Evolutionary conservation across 2,888 invertebrate species (phyloP).

Genomic region (Choristoneura rosaceana): DNA sequence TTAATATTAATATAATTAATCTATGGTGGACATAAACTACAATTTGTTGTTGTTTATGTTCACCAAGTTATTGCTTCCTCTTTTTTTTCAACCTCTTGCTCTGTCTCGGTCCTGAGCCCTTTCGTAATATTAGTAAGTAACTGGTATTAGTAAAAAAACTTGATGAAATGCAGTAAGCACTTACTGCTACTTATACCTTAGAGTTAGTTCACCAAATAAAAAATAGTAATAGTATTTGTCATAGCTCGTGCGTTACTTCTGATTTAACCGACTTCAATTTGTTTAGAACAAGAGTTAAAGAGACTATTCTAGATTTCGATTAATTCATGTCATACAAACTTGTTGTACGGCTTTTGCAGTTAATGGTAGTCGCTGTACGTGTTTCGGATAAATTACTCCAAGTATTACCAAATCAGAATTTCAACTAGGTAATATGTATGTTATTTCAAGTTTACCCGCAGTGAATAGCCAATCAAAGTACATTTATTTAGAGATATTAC

Average conservation of each 20-base stretch:
- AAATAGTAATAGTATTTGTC: neutral
- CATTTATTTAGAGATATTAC: too few relatives aligned
- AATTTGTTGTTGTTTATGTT: too few relatives aligned
- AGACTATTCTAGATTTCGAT: neutral
- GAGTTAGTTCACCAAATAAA: neutral
- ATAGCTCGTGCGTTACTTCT: neutral
- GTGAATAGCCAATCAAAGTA: too few relatives aligned
- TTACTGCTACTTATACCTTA: neutral
- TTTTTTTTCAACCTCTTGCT: too few relatives aligned
- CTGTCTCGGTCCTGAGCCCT: too few relatives aligned
- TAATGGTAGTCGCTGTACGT: neutral
- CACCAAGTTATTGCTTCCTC: too few relatives aligned
- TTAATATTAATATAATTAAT: too few relatives aligned
- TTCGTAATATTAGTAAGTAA: too few relatives aligned
- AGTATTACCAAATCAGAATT: constrained; percentile 1
- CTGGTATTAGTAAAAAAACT: too few relatives aligned
- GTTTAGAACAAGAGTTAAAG: neutral
- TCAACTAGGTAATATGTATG: neutral
- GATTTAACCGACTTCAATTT: neutral
- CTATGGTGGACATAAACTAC: too few relatives aligned
- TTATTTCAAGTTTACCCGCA: neutral
- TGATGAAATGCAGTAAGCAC: too few relatives aligned
- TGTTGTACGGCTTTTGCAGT: constrained; percentile 2
- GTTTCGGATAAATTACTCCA: neutral
- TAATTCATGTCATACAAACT: neutral